Evolutionary conservation across 2,113 vertebrate species (phyloP), one percentile per base, ranked within the genome.

Genomic region (Mormoops blainvillei): DNA sequence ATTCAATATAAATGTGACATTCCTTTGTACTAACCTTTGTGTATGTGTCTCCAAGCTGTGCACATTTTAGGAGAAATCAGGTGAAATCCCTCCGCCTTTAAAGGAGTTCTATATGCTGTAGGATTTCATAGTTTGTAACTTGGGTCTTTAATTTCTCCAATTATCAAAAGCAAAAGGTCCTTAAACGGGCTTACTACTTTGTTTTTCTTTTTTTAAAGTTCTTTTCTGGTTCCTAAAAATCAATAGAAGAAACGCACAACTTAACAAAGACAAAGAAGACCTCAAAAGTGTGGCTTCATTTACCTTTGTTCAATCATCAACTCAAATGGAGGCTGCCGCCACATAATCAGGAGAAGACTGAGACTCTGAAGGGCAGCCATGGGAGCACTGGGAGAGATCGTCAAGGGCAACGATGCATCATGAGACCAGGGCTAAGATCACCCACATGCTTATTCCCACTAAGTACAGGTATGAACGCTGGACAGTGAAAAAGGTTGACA

Each of bases 41-140:
- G 1, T 50, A 26, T 54, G 13, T 90, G 58, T 93, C 43, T 33
- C 31, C 1, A 58, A 93, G 65, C 43, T 86, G n/a, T 86, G 63
- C 4, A 95, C 78, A 86, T 96, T 73, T 50, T 91, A 16, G 77
- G 84, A 82, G 81, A 85, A 92, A 91, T 52, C 43, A 36, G 33
- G 28, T 77, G 4, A 95, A 95, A 86, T 45, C 61, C 50, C 65
- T 93, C 58, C 80, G 70, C 83, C 15, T 84, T 77, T 36, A 89
- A 90, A 77, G 28, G 19, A 68, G 52, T 45, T 65, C 41, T 80
- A 8, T 56, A 50, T 2, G 63, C 20, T 20, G 0, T 54, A 84
- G 41, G 14, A 74, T 78, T 73, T 90, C 18, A 77, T 63, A 78
- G 26, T 48, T 7, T 54, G 15, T 24, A 84, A 94, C 5, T 38